These are phyloP conservation scores for Ophion ventricosus DNA, from an alignment of 2,888 invertebrate genomes.

Conservation along the genomic window DNA sequence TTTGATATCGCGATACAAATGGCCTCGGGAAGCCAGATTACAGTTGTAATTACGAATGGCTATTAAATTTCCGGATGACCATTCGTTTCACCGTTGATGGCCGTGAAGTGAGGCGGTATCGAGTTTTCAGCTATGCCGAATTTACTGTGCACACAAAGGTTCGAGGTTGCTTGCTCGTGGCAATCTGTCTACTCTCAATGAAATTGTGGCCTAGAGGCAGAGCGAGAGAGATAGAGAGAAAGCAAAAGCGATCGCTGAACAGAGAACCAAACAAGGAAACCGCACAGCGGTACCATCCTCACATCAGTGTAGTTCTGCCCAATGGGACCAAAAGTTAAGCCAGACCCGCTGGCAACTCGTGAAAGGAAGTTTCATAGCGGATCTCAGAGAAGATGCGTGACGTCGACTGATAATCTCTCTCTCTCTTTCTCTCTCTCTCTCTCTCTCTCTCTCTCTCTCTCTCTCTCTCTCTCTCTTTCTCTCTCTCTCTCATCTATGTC, in stretches of 20 bases:
- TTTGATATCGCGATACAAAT: neutral
- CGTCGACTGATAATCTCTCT: slow-evolving; percentile 43
- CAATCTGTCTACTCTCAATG: slow-evolving; percentile 66
- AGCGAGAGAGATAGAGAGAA: slow-evolving; percentile 22
- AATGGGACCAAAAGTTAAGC: slow-evolving; percentile 58
- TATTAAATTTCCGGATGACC: slow-evolving; percentile 38
- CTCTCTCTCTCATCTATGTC: no score
- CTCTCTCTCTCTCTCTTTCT: no score
- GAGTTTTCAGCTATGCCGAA: slow-evolving; percentile 69
- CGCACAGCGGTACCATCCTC: slow-evolving; percentile 42
- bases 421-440: no score
- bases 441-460: no score
- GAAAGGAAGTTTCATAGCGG: neutral
- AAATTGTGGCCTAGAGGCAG: slow-evolving; percentile 67
- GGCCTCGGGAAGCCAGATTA: neutral
- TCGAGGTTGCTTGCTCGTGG: slow-evolving; percentile 67
- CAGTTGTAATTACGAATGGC: neutral
- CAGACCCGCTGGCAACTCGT: slow-evolving; percentile 18
- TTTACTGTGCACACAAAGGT: slow-evolving; percentile 72
- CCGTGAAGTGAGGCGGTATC: slow-evolving; percentile 40
- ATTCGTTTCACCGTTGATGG: slow-evolving; percentile 17
- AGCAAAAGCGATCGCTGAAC: slow-evolving; percentile 32
- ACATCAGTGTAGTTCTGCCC: slow-evolving; percentile 38
- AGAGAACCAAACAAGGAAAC: slow-evolving; percentile 39
- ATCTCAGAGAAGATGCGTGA: slow-evolving; percentile 39